These are phyloP conservation scores for Crotalus tigris DNA, from an alignment of 2,113 vertebrate genomes.

Conservation along the genomic window DNA sequence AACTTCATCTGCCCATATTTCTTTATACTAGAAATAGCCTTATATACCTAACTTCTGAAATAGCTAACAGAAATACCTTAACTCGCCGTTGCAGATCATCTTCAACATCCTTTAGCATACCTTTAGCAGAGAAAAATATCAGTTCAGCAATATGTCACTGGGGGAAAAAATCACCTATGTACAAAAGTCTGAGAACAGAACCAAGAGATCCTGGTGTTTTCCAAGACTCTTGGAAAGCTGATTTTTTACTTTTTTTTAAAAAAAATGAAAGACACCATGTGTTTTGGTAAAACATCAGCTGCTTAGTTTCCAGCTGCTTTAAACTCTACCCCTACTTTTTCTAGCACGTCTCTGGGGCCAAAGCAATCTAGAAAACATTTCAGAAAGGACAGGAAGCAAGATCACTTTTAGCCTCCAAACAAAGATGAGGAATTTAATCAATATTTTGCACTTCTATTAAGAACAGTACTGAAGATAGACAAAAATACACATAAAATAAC, in stretches of 20 bases:
- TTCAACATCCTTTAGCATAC: constrained; percentile 98
- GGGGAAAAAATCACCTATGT: fast-evolving
- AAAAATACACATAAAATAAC: not conserved
- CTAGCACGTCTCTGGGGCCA: not conserved
- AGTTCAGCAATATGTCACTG: not conserved
- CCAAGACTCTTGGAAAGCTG: not conserved
- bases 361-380: not conserved
- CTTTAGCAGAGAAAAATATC: constrained; percentile 60
- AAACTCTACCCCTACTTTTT: not conserved
- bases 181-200: not conserved
- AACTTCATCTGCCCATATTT: not conserved
- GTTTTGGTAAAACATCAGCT: not conserved
- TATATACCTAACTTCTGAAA: not conserved
- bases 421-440: not conserved
- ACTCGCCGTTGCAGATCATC: constrained; percentile 97
- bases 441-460: not conserved
- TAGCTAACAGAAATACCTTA: constrained; percentile 76
- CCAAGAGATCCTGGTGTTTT: not conserved
- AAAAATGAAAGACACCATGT: not conserved
- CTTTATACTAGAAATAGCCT: not conserved
- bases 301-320: not conserved
- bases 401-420: not conserved
- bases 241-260: not conserved
- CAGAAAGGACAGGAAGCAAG: not conserved
- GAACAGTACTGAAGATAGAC: not conserved